These are phyloP conservation scores for Stictonetta naevosa DNA, from an alignment of 2,113 vertebrate species.

Conservation along the genomic window DNA sequence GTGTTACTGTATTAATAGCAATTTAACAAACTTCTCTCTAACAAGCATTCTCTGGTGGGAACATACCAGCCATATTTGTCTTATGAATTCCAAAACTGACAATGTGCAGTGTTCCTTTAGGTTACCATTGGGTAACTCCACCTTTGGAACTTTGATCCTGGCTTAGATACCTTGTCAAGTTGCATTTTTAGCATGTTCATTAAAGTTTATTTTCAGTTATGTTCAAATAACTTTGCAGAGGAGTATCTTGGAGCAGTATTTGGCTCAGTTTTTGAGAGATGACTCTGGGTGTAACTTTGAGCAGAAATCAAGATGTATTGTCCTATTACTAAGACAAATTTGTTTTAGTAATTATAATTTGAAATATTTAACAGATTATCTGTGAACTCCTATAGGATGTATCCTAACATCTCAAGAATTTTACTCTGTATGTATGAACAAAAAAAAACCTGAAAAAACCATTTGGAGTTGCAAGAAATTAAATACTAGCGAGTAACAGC, in stretches of 20 bases:
- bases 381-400: not conserved
- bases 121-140: not conserved
- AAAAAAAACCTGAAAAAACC: not conserved
- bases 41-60: not conserved
- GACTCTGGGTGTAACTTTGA: not conserved
- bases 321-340: not conserved
- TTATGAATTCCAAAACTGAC: not conserved
- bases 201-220: not conserved
- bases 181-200: not conserved
- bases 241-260: not conserved
- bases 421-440: not conserved
- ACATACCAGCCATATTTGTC: not conserved
- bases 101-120: not conserved
- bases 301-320: not conserved
- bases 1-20: not conserved
- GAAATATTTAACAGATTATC: not conserved
- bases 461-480: not conserved
- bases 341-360: not conserved
- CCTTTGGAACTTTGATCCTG: not conserved
- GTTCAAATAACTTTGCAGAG: not conserved
- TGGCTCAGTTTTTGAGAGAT: not conserved
- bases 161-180: fast-evolving
- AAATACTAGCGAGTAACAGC: not conserved
- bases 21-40: not conserved
- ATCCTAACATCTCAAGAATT: fast-evolving